Conservation (phyloP, 2,888 invertebrate genomes). For the Andrena camellia region DNA sequence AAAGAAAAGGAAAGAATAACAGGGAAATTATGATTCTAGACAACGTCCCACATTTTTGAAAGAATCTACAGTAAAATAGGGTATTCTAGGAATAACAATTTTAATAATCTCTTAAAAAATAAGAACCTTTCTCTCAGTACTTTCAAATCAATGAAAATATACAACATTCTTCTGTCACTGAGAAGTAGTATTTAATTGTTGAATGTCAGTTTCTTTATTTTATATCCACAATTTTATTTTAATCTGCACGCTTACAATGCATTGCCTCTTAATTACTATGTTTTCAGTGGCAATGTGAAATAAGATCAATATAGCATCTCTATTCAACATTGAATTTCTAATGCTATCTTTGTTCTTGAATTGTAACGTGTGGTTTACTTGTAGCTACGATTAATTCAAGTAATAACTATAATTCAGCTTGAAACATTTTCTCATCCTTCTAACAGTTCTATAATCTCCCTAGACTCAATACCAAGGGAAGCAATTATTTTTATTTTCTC, state of each 20-base stretch:
- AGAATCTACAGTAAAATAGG: not conserved
- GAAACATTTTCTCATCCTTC: not conserved
- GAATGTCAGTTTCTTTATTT: not conserved
- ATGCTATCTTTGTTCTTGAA: too few species aligned
- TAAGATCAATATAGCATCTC: not conserved
- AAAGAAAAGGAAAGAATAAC: not conserved
- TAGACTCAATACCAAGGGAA: not conserved
- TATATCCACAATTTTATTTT: not conserved
- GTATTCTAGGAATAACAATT: not conserved
- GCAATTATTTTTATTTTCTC: too few species aligned
- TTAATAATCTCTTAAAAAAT: not conserved
- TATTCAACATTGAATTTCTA: too few species aligned
- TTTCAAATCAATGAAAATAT: not conserved
- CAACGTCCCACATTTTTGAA: not conserved
- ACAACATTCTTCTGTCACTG: not conserved
- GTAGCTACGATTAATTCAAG: too few species aligned
- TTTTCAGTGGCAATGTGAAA: not conserved
- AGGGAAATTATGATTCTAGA: constrained; percentile 8
- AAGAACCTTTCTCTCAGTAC: not conserved
- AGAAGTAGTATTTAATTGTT: not conserved
- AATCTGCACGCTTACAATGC: too few species aligned
- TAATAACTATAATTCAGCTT: too few species aligned
- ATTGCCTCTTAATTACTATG: not conserved
- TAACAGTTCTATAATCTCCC: not conserved
- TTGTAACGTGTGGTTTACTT: too few species aligned